These are phyloP conservation scores for Cebus imitator DNA, from an alignment of 2,113 vertebrate genomes.

Conservation along the genomic window DNA sequence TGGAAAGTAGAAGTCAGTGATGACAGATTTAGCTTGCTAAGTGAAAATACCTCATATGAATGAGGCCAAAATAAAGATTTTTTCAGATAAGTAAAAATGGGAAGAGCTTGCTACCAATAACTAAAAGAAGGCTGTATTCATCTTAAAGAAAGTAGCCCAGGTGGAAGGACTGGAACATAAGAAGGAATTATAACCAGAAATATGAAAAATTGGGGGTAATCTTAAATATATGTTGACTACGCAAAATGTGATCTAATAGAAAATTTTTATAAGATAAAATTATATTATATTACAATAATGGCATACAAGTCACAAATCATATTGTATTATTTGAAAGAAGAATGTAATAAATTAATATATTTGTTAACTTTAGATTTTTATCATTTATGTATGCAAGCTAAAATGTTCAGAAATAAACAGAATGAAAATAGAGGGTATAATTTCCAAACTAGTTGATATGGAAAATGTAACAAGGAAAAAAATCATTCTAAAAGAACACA, in stretches of 20 bases:
- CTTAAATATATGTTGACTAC: neutral
- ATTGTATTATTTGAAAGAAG: neutral
- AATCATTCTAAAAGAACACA: neutral
- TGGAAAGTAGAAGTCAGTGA: neutral
- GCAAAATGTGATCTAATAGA: neutral
- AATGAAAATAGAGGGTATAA: neutral
- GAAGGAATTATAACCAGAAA: neutral
- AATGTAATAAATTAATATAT: neutral
- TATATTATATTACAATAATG: neutral
- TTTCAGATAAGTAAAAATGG: neutral
- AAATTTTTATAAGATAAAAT: neutral
- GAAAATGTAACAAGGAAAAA: neutral
- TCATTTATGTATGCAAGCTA: neutral
- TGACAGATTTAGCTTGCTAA: neutral
- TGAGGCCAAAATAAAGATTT: neutral
- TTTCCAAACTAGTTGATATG: neutral
- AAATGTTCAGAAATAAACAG: neutral
- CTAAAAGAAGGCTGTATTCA: neutral
- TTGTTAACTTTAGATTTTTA: constrained; percentile 7
- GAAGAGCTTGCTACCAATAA: neutral
- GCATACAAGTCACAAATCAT: neutral
- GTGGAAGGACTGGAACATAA: neutral
- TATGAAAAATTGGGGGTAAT: neutral
- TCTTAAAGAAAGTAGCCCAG: neutral
- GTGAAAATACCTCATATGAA: neutral